Base-by-base conservation (phyloP, 2,113 vertebrate genomes). In the Glareola pratincola region DNA sequence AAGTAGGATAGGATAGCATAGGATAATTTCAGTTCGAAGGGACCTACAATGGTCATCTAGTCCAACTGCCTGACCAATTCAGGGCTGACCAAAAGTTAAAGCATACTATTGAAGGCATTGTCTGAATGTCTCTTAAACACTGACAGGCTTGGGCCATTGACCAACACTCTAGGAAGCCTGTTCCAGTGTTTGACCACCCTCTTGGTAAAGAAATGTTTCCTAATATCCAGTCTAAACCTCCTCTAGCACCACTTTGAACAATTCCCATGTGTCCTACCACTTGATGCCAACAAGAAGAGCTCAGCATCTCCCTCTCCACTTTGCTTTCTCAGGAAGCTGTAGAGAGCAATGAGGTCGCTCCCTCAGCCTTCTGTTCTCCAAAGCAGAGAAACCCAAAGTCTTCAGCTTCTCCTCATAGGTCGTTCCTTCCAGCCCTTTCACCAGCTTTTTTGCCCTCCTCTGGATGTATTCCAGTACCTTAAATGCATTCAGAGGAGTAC, bases 231-330 rank as follows among this genome's bases (percentile, higher is more conserved):
- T 37, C 81, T 62, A 8, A 83, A 47, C 12, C 9, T 79, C 4
- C 5, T 3, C 19, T 60, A 10, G 2, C 2, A 1, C 24, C 51
- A 4, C 10, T 83, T 59, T 50, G 36, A 72, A 11, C 6, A 1
- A 0, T 24, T 48, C 23, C 14, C 8, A 27, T 0, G 2, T 5
- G 9, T 37, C 20, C 11, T 60, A 3, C 32, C 21, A 13, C 16
- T 66, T 29, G 9, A 37, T 87, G 12, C 14, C 10, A 63, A 8
- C 27, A 30, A 63, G 51, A 51, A 72, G 22, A 47, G 10, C 8
- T 50, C 8, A 68, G 13, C 32, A 45, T 10, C 12, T 79, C 13
- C 13, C 19, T 41, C 16, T 73, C 17, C 22, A 41, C 12, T 19
- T 63, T 2, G 0, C 22, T 2, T n/a, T 18, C 10, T 37, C 80